Evolutionary conservation across 2,797 vertebrate species (phyloP), one percentile per base, ranked within the genome.

Genomic region (Myotis planiceps): DNA sequence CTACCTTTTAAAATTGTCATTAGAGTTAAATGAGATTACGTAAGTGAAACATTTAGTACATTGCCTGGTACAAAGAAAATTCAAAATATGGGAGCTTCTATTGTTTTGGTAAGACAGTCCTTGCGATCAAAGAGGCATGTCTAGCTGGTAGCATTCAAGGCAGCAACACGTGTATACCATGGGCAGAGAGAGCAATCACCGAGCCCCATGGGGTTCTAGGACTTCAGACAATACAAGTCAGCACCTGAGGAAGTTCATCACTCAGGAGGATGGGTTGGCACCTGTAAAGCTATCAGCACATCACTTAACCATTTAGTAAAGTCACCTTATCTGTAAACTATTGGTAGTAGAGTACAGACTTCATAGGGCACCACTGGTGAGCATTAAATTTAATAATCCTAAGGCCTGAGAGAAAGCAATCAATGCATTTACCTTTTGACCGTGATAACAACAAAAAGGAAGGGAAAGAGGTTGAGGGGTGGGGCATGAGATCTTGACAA

Each of bases 331-430:
- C 55, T 16, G 19, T 0, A 32, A 32, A 27, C 29, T 14, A 4
- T 0, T 23, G 71, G 8, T 0, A 0, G 7, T 37, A 69, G 37
- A 27, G 39, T 1, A 2, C 7, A 0, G 9, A 2, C 1, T 2
- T 2, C 39, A 18, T 0, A 29, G 7, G n/a, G 27, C 4, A 60
- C 12, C 58, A 29, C 15, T 2, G 9, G 51, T 2, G 18, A 53
- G 49, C 37, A 1, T 0, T 2, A 29, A 58, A 19, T 7, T 7
- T 5, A 9, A 3, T 6, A 5, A 4, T 4, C 7, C 23, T 3
- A 1, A 75, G 1, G 29, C 32, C 1, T 0, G 18, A 60, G 21
- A 19, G 63, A 76, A 34, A 23, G 15, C 27, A 14, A 15, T 0
- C 6, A 5, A 4, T 0, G 19, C 18, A 1, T n/a, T 69, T 18